These are phyloP conservation scores for Drosophila repletoides DNA, from an alignment of 1,140 invertebrate genomes.

Conservation along the genomic window DNA sequence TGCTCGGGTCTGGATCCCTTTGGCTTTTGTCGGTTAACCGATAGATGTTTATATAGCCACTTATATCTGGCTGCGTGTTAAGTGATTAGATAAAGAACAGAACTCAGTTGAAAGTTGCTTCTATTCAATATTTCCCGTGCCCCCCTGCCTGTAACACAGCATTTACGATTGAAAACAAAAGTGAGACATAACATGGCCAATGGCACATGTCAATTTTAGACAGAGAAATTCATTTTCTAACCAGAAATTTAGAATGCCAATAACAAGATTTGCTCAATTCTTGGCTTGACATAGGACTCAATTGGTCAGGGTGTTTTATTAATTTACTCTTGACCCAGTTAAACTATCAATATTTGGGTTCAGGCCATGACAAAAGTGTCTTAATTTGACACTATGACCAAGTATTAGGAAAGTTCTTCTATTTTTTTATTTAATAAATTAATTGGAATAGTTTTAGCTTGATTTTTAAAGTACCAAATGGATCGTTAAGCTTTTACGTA, in stretches of 20 bases:
- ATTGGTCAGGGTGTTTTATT: no score
- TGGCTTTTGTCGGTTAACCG: background rate
- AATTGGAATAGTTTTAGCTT: no score
- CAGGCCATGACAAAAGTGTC: background rate
- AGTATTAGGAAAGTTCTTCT: no score
- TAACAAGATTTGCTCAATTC: constrained; percentile 5
- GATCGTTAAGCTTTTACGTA: no score
- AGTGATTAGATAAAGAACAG: constrained; percentile 47
- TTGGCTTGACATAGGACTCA: background rate
- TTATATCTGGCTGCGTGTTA: constrained; percentile 35
- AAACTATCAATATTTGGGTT: background rate
- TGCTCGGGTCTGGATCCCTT: background rate
- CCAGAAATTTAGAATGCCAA: background rate
- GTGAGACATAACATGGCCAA: constrained; percentile 7
- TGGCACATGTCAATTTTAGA: background rate
- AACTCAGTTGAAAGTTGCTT: constrained; percentile 10
- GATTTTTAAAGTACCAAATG: no score
- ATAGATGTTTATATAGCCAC: constrained; percentile 18
- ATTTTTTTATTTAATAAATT: no score
- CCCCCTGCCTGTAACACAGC: background rate
- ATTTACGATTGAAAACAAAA: constrained; percentile 4
- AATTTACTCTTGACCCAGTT: background rate
- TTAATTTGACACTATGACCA: constrained; percentile 2
- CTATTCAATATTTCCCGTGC: background rate
- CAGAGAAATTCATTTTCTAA: constrained; percentile 1